These are phyloP conservation scores for Mionectes olivaceus DNA, from an alignment of 2,797 vertebrate species.

Conservation along the genomic window DNA sequence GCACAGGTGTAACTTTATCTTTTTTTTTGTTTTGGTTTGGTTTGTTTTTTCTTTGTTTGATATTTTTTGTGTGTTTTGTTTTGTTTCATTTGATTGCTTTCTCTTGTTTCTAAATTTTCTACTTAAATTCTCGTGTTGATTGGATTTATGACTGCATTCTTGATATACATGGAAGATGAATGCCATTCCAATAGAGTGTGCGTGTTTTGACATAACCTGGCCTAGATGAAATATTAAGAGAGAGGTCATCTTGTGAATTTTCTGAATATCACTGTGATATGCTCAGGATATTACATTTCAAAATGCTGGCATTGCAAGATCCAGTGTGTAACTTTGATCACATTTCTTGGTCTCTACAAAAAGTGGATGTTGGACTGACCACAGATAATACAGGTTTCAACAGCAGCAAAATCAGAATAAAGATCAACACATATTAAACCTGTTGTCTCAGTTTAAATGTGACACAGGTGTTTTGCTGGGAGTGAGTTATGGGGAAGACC, in stretches of 20 bases:
- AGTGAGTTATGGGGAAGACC: too few relatives aligned
- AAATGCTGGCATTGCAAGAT: neutral
- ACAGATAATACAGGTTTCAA: neutral
- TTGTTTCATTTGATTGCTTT: neutral
- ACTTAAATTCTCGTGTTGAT: neutral
- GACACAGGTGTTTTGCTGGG: too few relatives aligned
- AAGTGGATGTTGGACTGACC: neutral
- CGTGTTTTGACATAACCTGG: neutral
- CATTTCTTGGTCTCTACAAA: neutral
- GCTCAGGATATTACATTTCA: neutral
- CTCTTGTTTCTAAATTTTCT: neutral
- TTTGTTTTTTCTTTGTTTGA: neutral
- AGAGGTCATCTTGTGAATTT: neutral
- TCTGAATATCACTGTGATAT: neutral
- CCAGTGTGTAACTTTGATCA: neutral
- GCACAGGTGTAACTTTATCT: too few relatives aligned
- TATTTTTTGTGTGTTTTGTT: neutral
- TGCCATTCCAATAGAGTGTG: rapidly evolving
- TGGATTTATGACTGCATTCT: neutral
- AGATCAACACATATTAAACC: neutral
- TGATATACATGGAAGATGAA: neutral
- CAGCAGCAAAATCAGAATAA: neutral
- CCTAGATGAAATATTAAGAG: neutral
- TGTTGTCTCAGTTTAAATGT: too few relatives aligned
- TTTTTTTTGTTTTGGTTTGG: neutral